Evolutionary conservation across 1,140 invertebrate genomes (phyloP), one percentile per base, ranked within the genome.

Genomic region (Leptoteleia sp.): DNA sequence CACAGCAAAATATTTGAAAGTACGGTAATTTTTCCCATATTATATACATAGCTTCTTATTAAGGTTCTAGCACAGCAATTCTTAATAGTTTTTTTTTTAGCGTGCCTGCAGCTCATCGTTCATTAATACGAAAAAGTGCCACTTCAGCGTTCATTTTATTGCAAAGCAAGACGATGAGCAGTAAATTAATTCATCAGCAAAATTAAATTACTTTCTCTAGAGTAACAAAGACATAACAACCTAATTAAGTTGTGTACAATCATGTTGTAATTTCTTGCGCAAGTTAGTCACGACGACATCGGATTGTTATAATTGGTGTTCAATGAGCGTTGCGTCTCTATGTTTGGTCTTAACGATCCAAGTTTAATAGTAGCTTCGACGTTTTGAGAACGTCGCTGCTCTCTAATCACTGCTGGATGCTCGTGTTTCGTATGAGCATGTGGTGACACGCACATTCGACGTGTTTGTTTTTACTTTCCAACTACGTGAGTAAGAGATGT

Each of bases 291-390:
- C 64, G 64, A 57, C 50, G 64, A 79, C 64, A 61, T 79, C 45
- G 65, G 59, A 76, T 79, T 71, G 71, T 76, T 71, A 79, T 79
- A 79, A 79, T 79, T 79, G 71, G 67, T 76, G 77, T 79, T 75
- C 77, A 75, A 79, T 79, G 77, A 79, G 71, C 59, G 65, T 67
- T 61, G 71, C 59, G 65, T 71, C 71, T 79, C 65, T 79, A 57
- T 52, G 59, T 52, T 71, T 64, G 47, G 38, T 48, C 65, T 67
- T 79, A 75, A 75, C 77, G 71, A 79, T 79, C 77, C 61, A 79
- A 79, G 71, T 71, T 79, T 79, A 70, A 76, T 76, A 79, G 77
- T 70, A 70, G 57, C 71, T 76, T 75, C 48, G 62, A 70, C 70
- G 43, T 79, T 79, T 71, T 70, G 59, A 67, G 77, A 73, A 59